phyloP scores from a whole-genome alignment of 2,888 invertebrate genomes.

The Melanophora roralis region DNA sequence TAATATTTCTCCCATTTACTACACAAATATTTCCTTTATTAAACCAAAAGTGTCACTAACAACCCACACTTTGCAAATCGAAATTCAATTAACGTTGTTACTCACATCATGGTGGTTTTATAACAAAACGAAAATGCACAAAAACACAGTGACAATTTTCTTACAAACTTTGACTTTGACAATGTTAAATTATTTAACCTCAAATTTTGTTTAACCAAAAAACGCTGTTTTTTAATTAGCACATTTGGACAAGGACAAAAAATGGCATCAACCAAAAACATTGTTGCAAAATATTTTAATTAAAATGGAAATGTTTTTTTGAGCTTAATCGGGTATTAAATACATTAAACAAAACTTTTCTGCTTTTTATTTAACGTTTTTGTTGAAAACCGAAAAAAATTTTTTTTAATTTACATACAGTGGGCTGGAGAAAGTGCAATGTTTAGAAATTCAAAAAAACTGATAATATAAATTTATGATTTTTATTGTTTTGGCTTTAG shows the following conservation, averaged over 20 bases:
- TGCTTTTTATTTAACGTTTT: background rate
- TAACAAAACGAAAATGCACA: background rate
- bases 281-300: background rate
- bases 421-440: too few relatives aligned
- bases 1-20: background rate
- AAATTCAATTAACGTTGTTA: background rate
- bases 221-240: background rate
- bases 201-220: background rate
- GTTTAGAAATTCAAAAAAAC: too few relatives aligned
- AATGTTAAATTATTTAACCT: background rate
- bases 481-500: too few relatives aligned
- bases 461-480: too few relatives aligned
- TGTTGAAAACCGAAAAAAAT: background rate
- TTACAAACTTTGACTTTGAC: background rate
- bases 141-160: background rate
- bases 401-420: background rate
- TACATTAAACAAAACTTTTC: background rate
- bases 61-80: background rate
- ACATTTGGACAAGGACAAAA: background rate
- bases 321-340: slow-evolving; percentile 4
- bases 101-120: background rate
- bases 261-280: background rate
- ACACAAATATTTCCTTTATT: background rate
- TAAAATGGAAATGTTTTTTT: background rate
- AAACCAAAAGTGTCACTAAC: background rate